phyloP scores from a whole-genome alignment of 2,113 vertebrate genomes.

The Dolichallabes microphthalmus region DNA sequence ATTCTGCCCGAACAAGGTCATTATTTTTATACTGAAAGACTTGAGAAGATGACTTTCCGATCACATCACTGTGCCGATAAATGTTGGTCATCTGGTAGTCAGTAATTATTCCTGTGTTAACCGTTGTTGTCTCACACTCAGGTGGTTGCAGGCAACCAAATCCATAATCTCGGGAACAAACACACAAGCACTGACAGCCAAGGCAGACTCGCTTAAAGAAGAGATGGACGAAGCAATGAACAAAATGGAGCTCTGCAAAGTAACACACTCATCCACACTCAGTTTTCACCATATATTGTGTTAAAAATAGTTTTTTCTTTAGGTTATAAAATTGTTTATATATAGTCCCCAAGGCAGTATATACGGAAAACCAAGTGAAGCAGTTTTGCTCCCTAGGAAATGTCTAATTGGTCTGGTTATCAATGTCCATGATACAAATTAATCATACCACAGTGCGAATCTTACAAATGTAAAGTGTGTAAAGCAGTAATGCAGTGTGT shows the following conservation, averaged over 20 bases:
- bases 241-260: conserved; percentile 98
- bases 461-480: background rate
- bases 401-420: background rate
- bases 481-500: background rate
- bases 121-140: conserved; percentile 52
- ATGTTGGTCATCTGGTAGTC: background rate
- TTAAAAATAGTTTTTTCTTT: background rate
- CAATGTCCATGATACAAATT: background rate
- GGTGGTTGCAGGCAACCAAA: conserved; percentile 97
- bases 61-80: background rate
- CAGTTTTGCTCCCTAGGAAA: background rate
- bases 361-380: background rate
- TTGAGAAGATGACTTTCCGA: background rate
- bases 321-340: background rate
- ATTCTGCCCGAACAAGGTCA: conserved; percentile 93
- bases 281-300: background rate
- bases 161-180: conserved; percentile 92
- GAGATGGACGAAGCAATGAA: conserved; percentile 97
- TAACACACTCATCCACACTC: conserved; percentile 53
- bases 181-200: conserved; percentile 94
- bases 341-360: background rate
- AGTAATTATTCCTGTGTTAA: background rate
- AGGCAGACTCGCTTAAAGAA: conserved; percentile 94
- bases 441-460: background rate
- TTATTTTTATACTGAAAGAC: background rate